A percentile compares a stretch with the other conserved stretches of the same genome.
phyloP scores from a whole-genome alignment of 2,888 invertebrate genomes.

The Dryobota labecula region DNA sequence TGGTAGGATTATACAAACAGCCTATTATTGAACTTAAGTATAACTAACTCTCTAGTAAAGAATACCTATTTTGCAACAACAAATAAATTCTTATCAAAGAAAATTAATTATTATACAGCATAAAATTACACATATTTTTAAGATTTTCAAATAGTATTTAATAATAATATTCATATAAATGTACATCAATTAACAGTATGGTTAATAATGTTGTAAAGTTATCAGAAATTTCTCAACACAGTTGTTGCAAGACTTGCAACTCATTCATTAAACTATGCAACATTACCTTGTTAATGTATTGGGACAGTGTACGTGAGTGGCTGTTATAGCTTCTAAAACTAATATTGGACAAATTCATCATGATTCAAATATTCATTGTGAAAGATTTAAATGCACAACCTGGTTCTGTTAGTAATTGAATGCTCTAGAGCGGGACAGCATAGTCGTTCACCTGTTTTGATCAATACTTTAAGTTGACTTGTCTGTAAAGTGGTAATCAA shows the following conservation, averaged over 20 bases:
- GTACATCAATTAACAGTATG: slow-evolving; percentile 35
- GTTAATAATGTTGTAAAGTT: slow-evolving; percentile 41
- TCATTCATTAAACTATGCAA: slow-evolving; percentile 56
- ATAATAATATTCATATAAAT: slow-evolving; percentile 10
- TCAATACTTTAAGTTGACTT: slow-evolving; percentile 39
- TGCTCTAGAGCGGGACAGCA: slow-evolving; percentile 24
- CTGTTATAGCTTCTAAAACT: slow-evolving; percentile 18
- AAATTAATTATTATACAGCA: not conserved
- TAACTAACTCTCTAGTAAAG: slow-evolving; percentile 1
- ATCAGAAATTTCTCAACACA: slow-evolving; percentile 50
- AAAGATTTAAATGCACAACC: slow-evolving; percentile 38
- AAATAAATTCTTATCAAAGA: slow-evolving; percentile 10
- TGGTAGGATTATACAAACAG: too few species aligned
- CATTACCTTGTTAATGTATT: slow-evolving; percentile 43
- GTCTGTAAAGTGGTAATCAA: slow-evolving; percentile 45
- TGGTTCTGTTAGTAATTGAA: slow-evolving; percentile 23
- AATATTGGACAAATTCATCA: slow-evolving; percentile 22
- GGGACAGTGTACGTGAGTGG: slow-evolving; percentile 25
- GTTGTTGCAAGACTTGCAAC: slow-evolving; percentile 36
- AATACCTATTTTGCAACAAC: slow-evolving; percentile 1
- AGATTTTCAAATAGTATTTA: not conserved
- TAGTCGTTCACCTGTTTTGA: slow-evolving; percentile 21
- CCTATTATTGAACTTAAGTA: not conserved
- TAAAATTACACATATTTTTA: not conserved
- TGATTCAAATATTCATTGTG: slow-evolving; percentile 18